Evolutionary conservation across 1,140 invertebrate species (phyloP), one percentile per base, ranked within the genome.

Genomic region (Nomia melanderi): DNA sequence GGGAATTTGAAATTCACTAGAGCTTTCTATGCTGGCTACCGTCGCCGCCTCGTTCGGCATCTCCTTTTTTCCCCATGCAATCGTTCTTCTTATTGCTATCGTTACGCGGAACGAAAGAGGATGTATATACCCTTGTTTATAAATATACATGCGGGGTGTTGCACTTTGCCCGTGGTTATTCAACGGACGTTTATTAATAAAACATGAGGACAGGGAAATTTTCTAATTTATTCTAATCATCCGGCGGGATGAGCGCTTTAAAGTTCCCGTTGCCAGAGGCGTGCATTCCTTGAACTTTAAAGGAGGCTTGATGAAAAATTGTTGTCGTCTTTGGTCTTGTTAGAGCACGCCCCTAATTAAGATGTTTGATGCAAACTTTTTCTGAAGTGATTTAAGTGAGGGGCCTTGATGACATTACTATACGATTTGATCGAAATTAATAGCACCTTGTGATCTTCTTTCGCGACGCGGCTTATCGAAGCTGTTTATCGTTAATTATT

Each of bases 181-280:
- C 57, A 27, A 6, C 17, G 62, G 39, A 1, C 53, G 29, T 67
- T 67, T 59, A 75, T 75, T 57, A 27, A 75, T 67, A 67, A 67
- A 67, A 59, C 39, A 59, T n/a, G 17, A 27, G 25, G 8, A 0
- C 2, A 12, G 11, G 6, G 14, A 23, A 12, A 44, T 72, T 36
- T 53, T 53, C 23, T 62, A 44, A 47, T 59, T 57, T 71, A 71
- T 71, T 59, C 20, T 71, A 71, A 71, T 72, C 31, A 7, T 27
- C 17, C 1, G 23, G 25, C 1, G 17, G 33, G 25, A 56, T 14
- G 17, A 36, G 12, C 17, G 29, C 8, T 12, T 57, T 33, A 53
- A 53, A 53, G 14, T 14, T 25, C 7, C 31, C 9, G 5, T 20
- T 31, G 29, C 54, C 27, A 27, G 17, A 17, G 17, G 53, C 53